Evolutionary conservation across 2,888 invertebrate species (phyloP), one percentile per base, ranked within the genome.

Genomic region (Ophion slaviceki): DNA sequence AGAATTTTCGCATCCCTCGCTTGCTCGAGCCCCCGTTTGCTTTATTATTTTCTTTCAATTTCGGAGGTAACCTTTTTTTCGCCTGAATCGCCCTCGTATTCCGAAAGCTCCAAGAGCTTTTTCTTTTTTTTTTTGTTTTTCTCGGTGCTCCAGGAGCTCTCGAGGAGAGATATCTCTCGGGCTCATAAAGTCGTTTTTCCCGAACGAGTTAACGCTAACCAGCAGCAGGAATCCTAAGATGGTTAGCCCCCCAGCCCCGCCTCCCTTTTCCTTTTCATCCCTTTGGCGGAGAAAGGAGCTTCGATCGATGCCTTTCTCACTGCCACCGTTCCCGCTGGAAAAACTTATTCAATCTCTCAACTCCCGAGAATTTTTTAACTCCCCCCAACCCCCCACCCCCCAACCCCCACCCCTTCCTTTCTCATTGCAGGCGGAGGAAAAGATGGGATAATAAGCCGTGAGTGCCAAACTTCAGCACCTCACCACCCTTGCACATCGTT

Each of bases 101-200:
- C 59, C 59, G 70, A 72, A 45, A 67, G 64, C 67, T 78, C 45
- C 10, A 32, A 47, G 64, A 45, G 14, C 36, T 59, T 82, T 24
- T 71, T 10, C n/a, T 14, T 47, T 70, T 53, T 68, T 62, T 82
- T 40, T 66, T 24, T 72, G 59, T 66, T 70, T 72, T 67, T 78
- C 32, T 40, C 57, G 45, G 62, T 57, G 28, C 71, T 28, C 74
- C 28, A 24, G 32, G 14, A 59, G 74, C 84, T 68, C 80, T 67
- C 78, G 45, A 72, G 84, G 85, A 85, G 80, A 80, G 82, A 84
- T 84, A 86, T 85, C 81, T 85, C 86, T 85, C 85, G 82, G 85
- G 82, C 82, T 81, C 74, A 75, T 75, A 81, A 75, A 81, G 74
- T 81, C 74, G 80, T 81, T 81, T 81, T 75, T 81, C 75, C 59